Evolutionary conservation across 1,140 invertebrate genomes (phyloP).

Genomic region (Doryteuthis pealeii): DNA sequence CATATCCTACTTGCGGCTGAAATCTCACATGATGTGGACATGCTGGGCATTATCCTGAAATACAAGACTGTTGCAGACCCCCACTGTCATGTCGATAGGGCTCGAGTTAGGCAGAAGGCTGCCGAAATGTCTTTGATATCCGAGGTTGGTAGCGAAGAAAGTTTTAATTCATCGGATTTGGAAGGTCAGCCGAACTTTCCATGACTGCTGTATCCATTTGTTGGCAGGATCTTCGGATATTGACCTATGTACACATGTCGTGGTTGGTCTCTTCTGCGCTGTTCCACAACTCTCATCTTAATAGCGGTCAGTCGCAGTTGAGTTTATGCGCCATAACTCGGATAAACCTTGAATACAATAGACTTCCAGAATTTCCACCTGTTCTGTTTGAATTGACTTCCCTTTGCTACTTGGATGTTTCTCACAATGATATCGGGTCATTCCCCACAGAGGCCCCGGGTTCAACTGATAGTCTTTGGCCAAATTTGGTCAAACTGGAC

Average conservation of each 20-base stretch:
- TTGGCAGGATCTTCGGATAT: conserved; percentile 78
- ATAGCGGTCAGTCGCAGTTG: conserved; percentile 60
- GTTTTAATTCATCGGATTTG: conserved; percentile 32
- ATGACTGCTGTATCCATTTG: conserved; percentile 87
- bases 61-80: conserved; percentile 43
- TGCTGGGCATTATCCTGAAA: conserved; percentile 67
- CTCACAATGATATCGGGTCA: conserved; percentile 82
- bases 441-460: conserved; percentile 62
- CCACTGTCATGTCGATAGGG: conserved; percentile 38
- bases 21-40: conserved; percentile 72
- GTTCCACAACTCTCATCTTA: conserved; percentile 41
- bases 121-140: conserved; percentile 17
- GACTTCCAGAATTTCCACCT: conserved; percentile 76
- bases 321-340: conserved; percentile 88
- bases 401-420: conserved; percentile 76
- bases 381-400: conserved; percentile 83
- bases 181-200: conserved; percentile 70
- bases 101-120: conserved; percentile 24
- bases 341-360: conserved; percentile 91
- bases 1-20: conserved; percentile 76
- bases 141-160: conserved; percentile 20
- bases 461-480: conserved; percentile 51
- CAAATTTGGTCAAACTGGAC: conserved; percentile 85
- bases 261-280: conserved; percentile 72
- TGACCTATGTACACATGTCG: conserved; percentile 67